These are phyloP conservation scores for Damaliscus lunatus DNA, from an alignment of 2,113 vertebrate genomes.

Conservation along the genomic window DNA sequence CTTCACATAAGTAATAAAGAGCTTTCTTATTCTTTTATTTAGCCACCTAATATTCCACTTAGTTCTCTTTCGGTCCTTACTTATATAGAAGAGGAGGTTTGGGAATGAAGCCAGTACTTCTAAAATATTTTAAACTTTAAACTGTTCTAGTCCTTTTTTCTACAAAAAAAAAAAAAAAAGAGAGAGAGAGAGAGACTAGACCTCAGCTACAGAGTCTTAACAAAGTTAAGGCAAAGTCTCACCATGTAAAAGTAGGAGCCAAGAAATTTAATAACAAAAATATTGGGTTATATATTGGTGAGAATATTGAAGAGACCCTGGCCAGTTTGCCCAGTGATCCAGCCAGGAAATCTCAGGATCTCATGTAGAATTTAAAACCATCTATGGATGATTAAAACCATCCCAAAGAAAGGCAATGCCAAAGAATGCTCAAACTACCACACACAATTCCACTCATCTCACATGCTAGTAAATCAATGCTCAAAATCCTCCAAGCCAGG, in stretches of 20 bases:
- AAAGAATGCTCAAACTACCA: not conserved
- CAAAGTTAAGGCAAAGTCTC: not conserved
- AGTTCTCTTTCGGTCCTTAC: not conserved
- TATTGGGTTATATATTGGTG: not conserved
- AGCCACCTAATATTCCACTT: not conserved
- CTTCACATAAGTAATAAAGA: not conserved
- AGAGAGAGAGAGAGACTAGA: not conserved
- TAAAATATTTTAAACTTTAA: not conserved
- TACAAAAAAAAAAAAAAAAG: not conserved
- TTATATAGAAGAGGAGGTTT: not conserved
- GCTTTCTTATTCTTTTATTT: not conserved
- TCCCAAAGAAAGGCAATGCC: not conserved
- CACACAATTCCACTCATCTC: not conserved
- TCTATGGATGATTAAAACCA: not conserved
- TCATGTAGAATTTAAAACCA: not conserved
- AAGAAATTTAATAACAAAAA: not conserved
- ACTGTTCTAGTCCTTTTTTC: not conserved
- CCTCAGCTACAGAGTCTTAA: not conserved
- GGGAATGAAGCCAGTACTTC: not conserved
- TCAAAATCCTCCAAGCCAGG: not conserved
- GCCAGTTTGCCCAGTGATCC: not conserved
- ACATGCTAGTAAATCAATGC: not conserved
- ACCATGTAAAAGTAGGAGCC: fast-evolving
- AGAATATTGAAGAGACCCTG: not conserved
- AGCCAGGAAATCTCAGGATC: not conserved